These are phyloP conservation scores for Drosophila formosana DNA, from an alignment of 2,888 invertebrate species.

Conservation along the genomic window DNA sequence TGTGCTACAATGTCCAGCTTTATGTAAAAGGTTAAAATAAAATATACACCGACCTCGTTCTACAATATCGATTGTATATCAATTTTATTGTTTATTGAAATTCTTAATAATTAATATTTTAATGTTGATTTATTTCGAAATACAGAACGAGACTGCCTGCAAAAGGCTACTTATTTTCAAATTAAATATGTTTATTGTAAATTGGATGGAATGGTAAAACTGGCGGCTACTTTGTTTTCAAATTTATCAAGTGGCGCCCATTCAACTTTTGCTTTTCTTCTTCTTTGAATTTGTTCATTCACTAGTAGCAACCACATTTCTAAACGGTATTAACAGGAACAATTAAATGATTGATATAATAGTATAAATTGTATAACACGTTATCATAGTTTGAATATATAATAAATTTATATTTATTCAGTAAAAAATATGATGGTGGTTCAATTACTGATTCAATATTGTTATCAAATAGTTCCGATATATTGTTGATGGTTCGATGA, in stretches of 20 bases:
- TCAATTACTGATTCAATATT: too few relatives aligned
- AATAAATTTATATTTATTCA: too few relatives aligned
- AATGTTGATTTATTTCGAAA: constrained; percentile 9
- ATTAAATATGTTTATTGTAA: background rate
- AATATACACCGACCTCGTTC: constrained; percentile 26
- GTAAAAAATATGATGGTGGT: too few relatives aligned
- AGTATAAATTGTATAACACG: too few relatives aligned
- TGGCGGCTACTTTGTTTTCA: background rate
- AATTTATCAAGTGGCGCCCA: background rate
- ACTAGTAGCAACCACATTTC: background rate
- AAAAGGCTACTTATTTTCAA: constrained; percentile 16
- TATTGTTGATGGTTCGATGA: too few relatives aligned
- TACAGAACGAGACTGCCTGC: background rate
- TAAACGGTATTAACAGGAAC: too few relatives aligned
- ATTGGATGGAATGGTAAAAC: too few relatives aligned
- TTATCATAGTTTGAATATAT: too few relatives aligned
- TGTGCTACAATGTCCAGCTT: constrained; percentile 77
- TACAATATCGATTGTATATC: constrained; percentile 11
- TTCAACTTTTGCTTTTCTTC: background rate
- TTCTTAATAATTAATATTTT: background rate
- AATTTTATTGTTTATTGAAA: background rate
- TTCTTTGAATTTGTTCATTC: constrained; percentile 8
- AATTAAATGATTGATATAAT: too few relatives aligned
- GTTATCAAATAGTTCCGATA: background rate
- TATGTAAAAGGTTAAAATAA: constrained; percentile 70